Conservation (phyloP, 2,888 invertebrate genomes). For the Napeogenes inachia region DNA sequence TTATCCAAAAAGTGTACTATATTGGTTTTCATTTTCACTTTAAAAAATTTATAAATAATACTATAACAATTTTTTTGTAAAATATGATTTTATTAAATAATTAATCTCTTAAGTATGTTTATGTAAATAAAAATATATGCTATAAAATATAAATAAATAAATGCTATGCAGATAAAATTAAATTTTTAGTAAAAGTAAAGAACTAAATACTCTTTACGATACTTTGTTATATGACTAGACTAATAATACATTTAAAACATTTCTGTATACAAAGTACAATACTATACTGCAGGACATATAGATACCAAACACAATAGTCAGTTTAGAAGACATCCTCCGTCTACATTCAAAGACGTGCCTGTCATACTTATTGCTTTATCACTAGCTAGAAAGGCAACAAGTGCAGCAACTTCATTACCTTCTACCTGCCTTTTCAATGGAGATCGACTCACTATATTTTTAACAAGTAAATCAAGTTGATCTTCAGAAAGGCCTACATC, state of each 20-base stretch:
- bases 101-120: too few species aligned
- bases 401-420: constrained; percentile 88
- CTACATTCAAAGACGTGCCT: constrained; percentile 77
- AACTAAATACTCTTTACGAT: neutral
- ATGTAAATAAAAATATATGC: too few species aligned
- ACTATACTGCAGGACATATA: neutral
- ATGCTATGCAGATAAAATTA: too few species aligned
- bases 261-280: too few species aligned
- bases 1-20: too few species aligned
- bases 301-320: constrained; percentile 27
- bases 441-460: constrained; percentile 82
- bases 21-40: too few species aligned
- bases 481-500: constrained; percentile 74
- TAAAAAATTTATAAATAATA: neutral
- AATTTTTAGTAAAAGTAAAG: neutral
- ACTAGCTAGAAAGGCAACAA: constrained; percentile 93
- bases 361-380: constrained; percentile 92
- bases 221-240: constrained; percentile 9
- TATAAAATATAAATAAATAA: too few species aligned
- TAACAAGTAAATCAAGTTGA: constrained; percentile 87
- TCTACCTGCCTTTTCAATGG: constrained; percentile 90
- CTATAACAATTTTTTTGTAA: too few species aligned
- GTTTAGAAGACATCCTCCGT: constrained; percentile 54
- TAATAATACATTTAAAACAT: neutral
- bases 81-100: too few species aligned